These are phyloP conservation scores for Acanthococcus lagerstroemiae DNA, from an alignment of 2,888 invertebrate species.

Conservation along the genomic window DNA sequence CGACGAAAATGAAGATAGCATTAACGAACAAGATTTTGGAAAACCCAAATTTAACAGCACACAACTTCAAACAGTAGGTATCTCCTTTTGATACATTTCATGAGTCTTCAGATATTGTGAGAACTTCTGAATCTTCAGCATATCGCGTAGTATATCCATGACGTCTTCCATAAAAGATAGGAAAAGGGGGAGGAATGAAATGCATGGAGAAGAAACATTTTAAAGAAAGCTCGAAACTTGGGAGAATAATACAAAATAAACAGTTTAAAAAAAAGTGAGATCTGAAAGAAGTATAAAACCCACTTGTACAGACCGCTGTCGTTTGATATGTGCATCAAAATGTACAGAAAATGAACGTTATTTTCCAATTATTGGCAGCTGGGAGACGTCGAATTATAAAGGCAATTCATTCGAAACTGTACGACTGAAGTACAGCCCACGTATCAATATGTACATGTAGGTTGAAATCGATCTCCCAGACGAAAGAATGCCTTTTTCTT, in stretches of 20 bases:
- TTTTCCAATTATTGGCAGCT: conserved; percentile 30
- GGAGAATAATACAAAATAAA: neutral
- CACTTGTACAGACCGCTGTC: conserved; percentile 19
- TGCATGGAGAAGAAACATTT: neutral
- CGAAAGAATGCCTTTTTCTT: conserved; percentile 18
- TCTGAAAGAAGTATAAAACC: too few relatives aligned
- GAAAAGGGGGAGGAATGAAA: neutral
- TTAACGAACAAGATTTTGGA: too few relatives aligned
- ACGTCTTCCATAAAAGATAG: neutral
- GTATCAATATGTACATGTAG: conserved; percentile 10
- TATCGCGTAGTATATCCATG: too few relatives aligned
- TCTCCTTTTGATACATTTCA: too few relatives aligned
- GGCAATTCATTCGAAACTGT: conserved; percentile 18
- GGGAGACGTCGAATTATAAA: conserved; percentile 13
- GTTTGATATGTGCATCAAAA: conserved; percentile 20
- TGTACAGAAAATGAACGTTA: conserved; percentile 24
- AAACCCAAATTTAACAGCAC: too few relatives aligned
- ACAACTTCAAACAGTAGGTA: too few relatives aligned
- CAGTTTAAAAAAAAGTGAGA: too few relatives aligned
- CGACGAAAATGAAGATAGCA: too few relatives aligned
- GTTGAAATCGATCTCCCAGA: neutral
- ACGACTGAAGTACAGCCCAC: neutral
- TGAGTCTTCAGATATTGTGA: too few relatives aligned
- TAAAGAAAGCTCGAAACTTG: neutral
- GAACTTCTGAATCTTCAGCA: too few relatives aligned